Base-by-base conservation (phyloP, 2,797 vertebrate genomes). In the Chelidonichthys spinosus region DNA sequence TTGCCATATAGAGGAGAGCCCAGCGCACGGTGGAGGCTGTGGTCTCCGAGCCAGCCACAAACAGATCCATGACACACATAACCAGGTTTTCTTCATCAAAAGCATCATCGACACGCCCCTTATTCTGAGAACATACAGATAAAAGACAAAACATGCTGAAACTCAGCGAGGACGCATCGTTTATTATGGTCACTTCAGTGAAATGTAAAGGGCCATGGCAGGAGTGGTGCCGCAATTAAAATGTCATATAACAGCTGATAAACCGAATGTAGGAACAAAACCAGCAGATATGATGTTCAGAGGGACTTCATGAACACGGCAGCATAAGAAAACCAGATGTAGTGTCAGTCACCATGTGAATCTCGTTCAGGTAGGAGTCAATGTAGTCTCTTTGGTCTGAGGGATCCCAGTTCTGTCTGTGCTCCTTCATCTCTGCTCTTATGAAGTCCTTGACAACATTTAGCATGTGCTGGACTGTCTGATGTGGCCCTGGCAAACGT, bases 341-440 rank as follows among this genome's bases (percentile, higher is more conserved):
- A 32, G 18, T 43, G 15, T 3, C 3, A 18, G 0, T 64, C 53
- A 92, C 95, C 93, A 85, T 95, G 69, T 92, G 77, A 40, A 95
- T 95, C 89, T 96, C 94, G 1, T 86, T 92, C 75, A 96, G 90
- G 74, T 93, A 96, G 78, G 92, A 94, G 84, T 96, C 95, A 0
- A 96, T 95, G 84, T 94, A 95, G 69, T 96, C 95, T 67, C 84
- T 92, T 13, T 46, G 68, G 35, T 93, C 86, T 0, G 53, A 81
- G 33, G 94, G 88, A 63, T 95, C 91, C 93, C 91, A 87, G 5
- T 92, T 90, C 50, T 81, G 83, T 83, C 82, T 94, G 86, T 96
- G 95, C 39, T 91, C 85, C 37, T 86, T 43, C 3, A 95, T 71
- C 10, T 87, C 74, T 43, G 7, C 58, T 36, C 13, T 10, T 58